These are phyloP conservation scores for Enteromius treurensis DNA, from an alignment of 2,797 vertebrate genomes.

Conservation along the genomic window DNA sequence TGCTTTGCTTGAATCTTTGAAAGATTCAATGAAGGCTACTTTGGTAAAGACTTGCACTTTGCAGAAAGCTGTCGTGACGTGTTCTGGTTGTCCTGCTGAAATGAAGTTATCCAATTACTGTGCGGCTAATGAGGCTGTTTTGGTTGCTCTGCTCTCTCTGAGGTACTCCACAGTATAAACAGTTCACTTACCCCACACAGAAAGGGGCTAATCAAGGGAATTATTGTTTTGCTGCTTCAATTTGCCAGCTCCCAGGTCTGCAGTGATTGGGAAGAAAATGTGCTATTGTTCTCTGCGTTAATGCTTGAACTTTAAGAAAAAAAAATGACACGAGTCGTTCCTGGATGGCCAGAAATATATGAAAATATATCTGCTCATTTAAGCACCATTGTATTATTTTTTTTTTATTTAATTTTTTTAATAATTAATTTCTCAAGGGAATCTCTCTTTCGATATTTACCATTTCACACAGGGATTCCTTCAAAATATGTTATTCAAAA, in stretches of 20 bases:
- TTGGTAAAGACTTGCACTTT: slow-evolving; percentile 89
- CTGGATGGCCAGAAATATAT: slow-evolving; percentile 65
- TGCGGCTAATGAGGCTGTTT: slow-evolving; percentile 99
- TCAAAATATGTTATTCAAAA: not conserved
- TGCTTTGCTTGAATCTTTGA: not conserved
- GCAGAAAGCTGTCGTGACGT: slow-evolving; percentile 95
- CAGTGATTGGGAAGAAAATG: slow-evolving; percentile 99
- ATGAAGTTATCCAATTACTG: slow-evolving; percentile 99
- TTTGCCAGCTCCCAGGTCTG: slow-evolving; percentile 98
- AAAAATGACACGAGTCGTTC: slow-evolving; percentile 73
- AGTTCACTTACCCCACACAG: slow-evolving; percentile 99
- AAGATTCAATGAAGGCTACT: not conserved
- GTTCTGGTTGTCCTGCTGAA: slow-evolving; percentile 95
- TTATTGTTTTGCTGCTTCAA: slow-evolving; percentile 99
- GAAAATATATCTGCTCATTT: slow-evolving; percentile 65
- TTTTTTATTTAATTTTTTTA: not conserved
- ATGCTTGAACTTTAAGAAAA: slow-evolving; percentile 73
- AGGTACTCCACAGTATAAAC: slow-evolving; percentile 99
- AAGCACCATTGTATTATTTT: slow-evolving; percentile 39
- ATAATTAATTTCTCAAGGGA: slow-evolving; percentile 12
- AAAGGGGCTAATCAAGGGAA: slow-evolving; percentile 99
- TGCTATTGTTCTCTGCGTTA: slow-evolving; percentile 79
- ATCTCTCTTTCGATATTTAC: not conserved
- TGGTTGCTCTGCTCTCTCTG: slow-evolving; percentile 99
- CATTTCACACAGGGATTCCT: not conserved